phyloP scores from a whole-genome alignment of 2,113 vertebrate species.

The Labeo catla region DNA sequence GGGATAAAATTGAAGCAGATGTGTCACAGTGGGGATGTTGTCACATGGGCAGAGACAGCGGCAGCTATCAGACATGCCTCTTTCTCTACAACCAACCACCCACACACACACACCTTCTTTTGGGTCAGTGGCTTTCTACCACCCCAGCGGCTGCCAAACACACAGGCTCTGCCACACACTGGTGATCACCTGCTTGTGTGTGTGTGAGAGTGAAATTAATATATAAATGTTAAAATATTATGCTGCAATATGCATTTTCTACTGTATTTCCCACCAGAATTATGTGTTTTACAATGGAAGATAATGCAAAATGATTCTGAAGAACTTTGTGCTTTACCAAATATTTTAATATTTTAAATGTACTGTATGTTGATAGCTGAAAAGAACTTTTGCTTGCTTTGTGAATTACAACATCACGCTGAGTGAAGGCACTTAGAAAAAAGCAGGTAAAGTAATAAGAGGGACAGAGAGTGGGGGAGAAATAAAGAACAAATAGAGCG shows the following conservation, averaged over 20 bases:
- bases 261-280: too few species aligned
- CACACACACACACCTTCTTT: conserved; percentile 3
- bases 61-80: background rate
- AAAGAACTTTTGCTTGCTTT: too few species aligned
- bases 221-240: too few species aligned
- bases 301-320: too few species aligned
- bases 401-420: conserved; percentile 58
- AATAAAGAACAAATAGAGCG: conserved; percentile 34
- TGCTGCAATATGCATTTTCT: too few species aligned
- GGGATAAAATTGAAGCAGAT: conserved; percentile 53
- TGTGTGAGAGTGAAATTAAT: too few species aligned
- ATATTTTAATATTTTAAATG: too few species aligned
- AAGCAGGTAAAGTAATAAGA: conserved; percentile 62
- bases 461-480: conserved; percentile 58
- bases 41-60: background rate
- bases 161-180: background rate
- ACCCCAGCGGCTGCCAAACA: background rate
- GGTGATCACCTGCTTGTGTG: too few species aligned
- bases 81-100: too few species aligned
- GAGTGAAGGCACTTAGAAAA: conserved; percentile 72
- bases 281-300: too few species aligned
- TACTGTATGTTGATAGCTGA: too few species aligned
- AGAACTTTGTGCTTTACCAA: too few species aligned
- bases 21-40: conserved; percentile 38
- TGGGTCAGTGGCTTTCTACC: conserved; percentile 30